These are phyloP conservation scores for Mamestra configurata DNA, from an alignment of 1,140 invertebrate genomes.

Conservation along the genomic window DNA sequence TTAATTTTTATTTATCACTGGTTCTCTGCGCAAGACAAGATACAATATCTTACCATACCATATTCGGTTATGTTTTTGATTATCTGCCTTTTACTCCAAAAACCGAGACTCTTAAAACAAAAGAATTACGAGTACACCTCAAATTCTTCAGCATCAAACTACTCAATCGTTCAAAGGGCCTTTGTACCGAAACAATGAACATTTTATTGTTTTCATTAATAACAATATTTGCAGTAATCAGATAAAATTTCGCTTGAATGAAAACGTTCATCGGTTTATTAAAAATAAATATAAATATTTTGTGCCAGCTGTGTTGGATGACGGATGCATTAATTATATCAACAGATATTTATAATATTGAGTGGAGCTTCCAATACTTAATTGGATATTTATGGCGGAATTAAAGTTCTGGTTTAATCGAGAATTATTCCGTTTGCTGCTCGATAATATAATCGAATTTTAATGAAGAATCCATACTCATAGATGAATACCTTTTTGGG, in stretches of 20 bases:
- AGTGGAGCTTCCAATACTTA: neutral
- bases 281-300: neutral
- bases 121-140: neutral
- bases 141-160: neutral
- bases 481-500: too few relatives aligned
- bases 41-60: too few relatives aligned
- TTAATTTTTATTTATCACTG: too few relatives aligned
- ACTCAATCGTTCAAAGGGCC: neutral
- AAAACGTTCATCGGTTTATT: neutral
- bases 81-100: neutral
- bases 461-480: too few relatives aligned
- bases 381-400: neutral
- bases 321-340: neutral
- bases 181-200: neutral
- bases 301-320: neutral
- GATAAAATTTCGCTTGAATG: neutral
- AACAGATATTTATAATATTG: neutral
- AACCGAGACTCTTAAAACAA: neutral
- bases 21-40: too few relatives aligned
- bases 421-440: too few relatives aligned
- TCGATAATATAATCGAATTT: too few relatives aligned
- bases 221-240: neutral
- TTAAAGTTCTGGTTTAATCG: too few relatives aligned
- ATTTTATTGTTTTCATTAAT: constrained; percentile 1
- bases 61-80: too few relatives aligned